Base-by-base conservation (phyloP, 2,888 invertebrate genomes). In the Quadriops clusia region DNA sequence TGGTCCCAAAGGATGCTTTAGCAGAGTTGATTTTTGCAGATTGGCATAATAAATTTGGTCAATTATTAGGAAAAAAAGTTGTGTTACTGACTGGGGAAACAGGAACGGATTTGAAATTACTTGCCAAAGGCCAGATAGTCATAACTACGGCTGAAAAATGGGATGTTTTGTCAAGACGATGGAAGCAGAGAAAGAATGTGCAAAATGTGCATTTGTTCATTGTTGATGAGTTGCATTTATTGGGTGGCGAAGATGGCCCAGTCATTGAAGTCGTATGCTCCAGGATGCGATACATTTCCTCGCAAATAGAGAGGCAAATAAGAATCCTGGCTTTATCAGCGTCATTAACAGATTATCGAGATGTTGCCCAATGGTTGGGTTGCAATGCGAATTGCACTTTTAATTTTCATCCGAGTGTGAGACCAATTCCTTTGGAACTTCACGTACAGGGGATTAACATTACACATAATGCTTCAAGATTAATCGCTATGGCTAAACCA, bases 101-200 rank as follows among this genome's bases (percentile, higher is more conserved):
- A 0, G 90, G 91, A 1, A 93, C 93, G 0, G 98, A 99, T 63
- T 72, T 97, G 47, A 98, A 98, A 54, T 58, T 86, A 1, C 61
- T 95, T 11, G 85, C 85, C 20, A 86, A 91, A 56, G 93, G 91
- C 1, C 90, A 97, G 59, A 77, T 98, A n/a, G 84, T 98, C 23
- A 78, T 99, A 38, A 85, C 90, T 3, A 97, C 95, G 0, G 94
- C 95, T 0, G 95, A 97, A 53, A 93, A 94, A 49, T 99, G 98
- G 98, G 98, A 99, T 56, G 90, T 98, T 3, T 66, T 98, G 3
- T 98, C 98, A 0, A 70, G 98, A 32, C 72, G 98, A 40, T 99
- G 98, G 98, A 98, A 98, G 50, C 97, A 98, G 51, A 72, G 98
- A 17, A 97, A 97, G 62, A 93, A 94, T 56, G 95, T 99, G 0